Evolutionary conservation across 2,797 vertebrate species (phyloP).

Genomic region (Parauchenoglanis punctatus): DNA sequence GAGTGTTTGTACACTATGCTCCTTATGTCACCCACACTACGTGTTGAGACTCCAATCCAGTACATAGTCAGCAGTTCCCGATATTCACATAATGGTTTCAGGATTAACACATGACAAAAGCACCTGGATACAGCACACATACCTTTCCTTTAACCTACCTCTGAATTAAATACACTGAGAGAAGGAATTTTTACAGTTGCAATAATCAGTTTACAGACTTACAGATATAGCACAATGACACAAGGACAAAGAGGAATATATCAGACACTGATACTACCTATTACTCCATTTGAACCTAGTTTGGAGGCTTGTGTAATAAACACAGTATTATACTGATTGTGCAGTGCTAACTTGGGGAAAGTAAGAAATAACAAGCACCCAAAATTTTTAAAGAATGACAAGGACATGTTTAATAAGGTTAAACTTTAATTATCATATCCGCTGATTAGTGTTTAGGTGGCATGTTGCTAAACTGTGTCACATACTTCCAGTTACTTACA

Average conservation of each 20-base stretch:
- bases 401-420: conserved; percentile 20
- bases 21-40: neutral
- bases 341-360: neutral
- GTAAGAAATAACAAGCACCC: neutral
- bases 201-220: neutral
- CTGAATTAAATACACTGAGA: neutral
- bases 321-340: neutral
- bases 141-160: neutral
- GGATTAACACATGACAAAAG: conserved; percentile 6
- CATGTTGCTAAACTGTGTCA: neutral
- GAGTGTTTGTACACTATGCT: conserved; percentile 3
- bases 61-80: neutral
- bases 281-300: neutral
- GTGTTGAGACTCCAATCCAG: neutral
- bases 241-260: neutral
- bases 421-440: conserved; percentile 29
- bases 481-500: neutral
- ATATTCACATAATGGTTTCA: conserved; percentile 1
- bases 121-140: conserved; percentile 25
- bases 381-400: conserved; percentile 19
- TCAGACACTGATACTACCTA: neutral
- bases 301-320: neutral
- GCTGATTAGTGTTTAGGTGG: conserved; percentile 12
- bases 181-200: neutral
- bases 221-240: neutral